These are phyloP conservation scores for Pyrocephalus nanus DNA, from an alignment of 2,797 vertebrate genomes.

Conservation along the genomic window DNA sequence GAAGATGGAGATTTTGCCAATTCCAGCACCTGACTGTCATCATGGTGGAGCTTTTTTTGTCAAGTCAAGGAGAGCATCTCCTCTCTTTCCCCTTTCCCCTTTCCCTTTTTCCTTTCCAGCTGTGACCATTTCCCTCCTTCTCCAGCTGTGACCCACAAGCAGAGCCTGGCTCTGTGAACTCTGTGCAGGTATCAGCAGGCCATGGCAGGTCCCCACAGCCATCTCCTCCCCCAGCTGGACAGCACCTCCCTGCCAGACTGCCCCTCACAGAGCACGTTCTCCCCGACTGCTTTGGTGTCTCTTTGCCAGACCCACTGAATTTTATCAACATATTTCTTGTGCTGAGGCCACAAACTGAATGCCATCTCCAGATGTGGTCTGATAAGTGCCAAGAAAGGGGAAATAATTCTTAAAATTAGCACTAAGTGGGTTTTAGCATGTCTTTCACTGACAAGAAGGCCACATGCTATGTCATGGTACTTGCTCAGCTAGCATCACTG, in stretches of 20 bases:
- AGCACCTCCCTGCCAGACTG: neutral
- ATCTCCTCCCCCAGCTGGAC: neutral
- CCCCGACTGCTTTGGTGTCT: neutral
- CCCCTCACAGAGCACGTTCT: rapidly evolving
- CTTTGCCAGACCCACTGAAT: neutral
- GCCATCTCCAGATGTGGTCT: neutral
- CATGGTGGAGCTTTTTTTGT: neutral
- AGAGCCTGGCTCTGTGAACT: neutral
- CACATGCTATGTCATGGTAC: rapidly evolving
- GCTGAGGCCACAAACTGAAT: neutral
- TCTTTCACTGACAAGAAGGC: neutral
- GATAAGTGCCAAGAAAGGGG: neutral
- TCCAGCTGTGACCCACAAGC: neutral
- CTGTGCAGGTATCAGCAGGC: neutral
- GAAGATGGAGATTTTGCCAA: neutral
- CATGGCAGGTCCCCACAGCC: neutral
- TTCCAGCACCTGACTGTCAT: neutral
- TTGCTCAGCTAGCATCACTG: neutral
- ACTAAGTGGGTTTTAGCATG: neutral
- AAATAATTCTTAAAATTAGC: neutral
- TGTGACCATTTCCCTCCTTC: neutral
- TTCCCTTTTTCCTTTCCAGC: neutral
- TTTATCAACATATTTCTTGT: neutral
- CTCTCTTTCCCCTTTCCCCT: neutral
- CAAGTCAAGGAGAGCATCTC: neutral